A percentile compares a stretch with the other conserved stretches of the same genome.
Conservation (phyloP, 2,888 invertebrate genomes). For the Agrotis segetum region DNA sequence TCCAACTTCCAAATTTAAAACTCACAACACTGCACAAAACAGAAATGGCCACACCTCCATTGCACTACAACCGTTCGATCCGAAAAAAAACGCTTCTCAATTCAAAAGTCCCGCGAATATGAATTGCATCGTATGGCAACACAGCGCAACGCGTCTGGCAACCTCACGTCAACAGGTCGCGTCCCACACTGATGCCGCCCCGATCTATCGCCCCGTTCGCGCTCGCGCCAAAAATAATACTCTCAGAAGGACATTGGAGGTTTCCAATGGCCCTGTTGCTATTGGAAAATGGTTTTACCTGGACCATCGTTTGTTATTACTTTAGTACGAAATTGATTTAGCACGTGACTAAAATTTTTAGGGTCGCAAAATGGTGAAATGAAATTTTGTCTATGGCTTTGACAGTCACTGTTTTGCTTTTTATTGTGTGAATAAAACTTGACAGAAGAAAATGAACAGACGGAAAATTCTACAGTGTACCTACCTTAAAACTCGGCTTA, state of each 20-base stretch:
- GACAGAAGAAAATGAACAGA: background rate
- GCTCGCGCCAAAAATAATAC: constrained; percentile 90
- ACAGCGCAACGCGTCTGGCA: constrained; percentile 75
- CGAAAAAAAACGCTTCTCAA: constrained; percentile 66
- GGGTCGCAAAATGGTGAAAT: constrained; percentile 7
- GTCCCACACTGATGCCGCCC: constrained; percentile 85
- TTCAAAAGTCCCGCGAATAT: constrained; percentile 77
- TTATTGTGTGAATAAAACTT: no score
- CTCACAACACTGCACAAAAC: constrained; percentile 48
- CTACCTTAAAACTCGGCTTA: no score
- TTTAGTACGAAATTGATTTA: constrained; percentile 73
- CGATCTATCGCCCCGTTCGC: constrained; percentile 77
- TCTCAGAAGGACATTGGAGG: constrained; percentile 84
- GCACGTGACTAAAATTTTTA: constrained; percentile 55
- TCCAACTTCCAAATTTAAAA: constrained; percentile 43
- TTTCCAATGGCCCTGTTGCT: constrained; percentile 85
- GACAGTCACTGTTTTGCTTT: background rate
- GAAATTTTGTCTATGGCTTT: constrained; percentile 1
- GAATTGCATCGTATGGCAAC: constrained; percentile 58
- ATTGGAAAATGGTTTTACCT: constrained; percentile 86
- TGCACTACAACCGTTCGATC: constrained; percentile 33
- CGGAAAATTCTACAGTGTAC: no score
- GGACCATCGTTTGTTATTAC: constrained; percentile 75
- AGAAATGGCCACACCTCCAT: constrained; percentile 34
- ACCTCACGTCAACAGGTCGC: constrained; percentile 90